Evolutionary conservation across 1,140 invertebrate genomes (phyloP).

Genomic region (Rhynchophorus ferrugineus): DNA sequence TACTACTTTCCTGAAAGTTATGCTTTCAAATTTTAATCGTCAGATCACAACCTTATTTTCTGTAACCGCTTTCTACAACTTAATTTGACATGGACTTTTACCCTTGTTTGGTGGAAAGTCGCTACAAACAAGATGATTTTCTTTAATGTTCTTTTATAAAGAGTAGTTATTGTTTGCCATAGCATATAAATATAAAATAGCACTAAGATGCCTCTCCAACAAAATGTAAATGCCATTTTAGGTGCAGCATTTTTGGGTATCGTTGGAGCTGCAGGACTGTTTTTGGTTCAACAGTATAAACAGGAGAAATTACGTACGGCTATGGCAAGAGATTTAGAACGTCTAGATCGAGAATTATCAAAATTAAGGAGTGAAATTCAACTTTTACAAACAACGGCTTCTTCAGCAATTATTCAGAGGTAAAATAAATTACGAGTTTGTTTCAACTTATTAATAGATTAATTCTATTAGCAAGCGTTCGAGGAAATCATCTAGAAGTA

Average conservation of each 20-base stretch:
- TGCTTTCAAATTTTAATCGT: too few relatives aligned
- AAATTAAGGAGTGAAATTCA: constrained; percentile 47
- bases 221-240: constrained; percentile 30
- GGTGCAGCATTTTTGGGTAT: constrained; percentile 54
- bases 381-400: constrained; percentile 38
- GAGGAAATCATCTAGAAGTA: background rate
- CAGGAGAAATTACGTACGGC: constrained; percentile 48
- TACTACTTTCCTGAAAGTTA: too few relatives aligned
- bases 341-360: constrained; percentile 46
- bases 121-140: too few relatives aligned
- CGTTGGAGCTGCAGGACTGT: constrained; percentile 53
- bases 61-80: too few relatives aligned
- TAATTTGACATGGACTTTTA: too few relatives aligned
- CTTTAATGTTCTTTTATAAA: too few relatives aligned
- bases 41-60: too few relatives aligned
- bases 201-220: constrained; percentile 26
- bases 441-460: background rate
- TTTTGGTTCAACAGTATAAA: constrained; percentile 54
- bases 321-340: constrained; percentile 44
- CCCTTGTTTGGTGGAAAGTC: too few relatives aligned
- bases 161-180: too few relatives aligned
- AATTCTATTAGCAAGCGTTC: background rate
- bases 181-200: too few relatives aligned
- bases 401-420: constrained; percentile 11
- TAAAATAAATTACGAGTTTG: constrained; percentile 1